A percentile compares a stretch with the other conserved stretches of the same genome.
These are phyloP conservation scores for Gymnocheta viridis DNA, from an alignment of 2,888 invertebrate species.

Conservation along the genomic window DNA sequence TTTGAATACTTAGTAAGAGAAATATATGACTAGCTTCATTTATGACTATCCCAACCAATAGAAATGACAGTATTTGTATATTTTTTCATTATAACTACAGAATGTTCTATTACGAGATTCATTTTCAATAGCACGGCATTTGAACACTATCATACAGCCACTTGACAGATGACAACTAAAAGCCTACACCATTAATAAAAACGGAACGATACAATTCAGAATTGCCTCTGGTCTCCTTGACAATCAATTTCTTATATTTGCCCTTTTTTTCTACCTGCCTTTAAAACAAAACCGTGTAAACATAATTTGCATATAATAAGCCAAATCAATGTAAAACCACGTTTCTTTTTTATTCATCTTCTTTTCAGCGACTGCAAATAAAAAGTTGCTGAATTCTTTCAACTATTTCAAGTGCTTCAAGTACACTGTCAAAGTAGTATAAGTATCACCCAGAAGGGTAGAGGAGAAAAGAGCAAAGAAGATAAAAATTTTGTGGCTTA, in stretches of 20 bases:
- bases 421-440: background rate
- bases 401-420: constrained; percentile 41
- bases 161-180: too few species aligned
- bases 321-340: constrained; percentile 80
- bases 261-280: background rate
- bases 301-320: constrained; percentile 82
- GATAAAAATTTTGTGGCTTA: constrained; percentile 44
- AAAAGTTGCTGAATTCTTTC: constrained; percentile 32
- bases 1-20: too few species aligned
- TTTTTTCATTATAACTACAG: too few species aligned
- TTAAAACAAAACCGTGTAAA: constrained; percentile 72
- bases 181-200: too few species aligned
- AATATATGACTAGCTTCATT: too few species aligned
- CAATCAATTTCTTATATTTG: constrained; percentile 13
- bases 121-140: too few species aligned
- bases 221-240: constrained; percentile 34
- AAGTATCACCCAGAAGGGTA: background rate
- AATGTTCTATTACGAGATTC: too few species aligned
- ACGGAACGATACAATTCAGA: too few species aligned
- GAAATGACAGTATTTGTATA: too few species aligned
- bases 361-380: constrained; percentile 26
- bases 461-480: background rate
- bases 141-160: too few species aligned
- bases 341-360: constrained; percentile 72
- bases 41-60: too few species aligned